phyloP scores from a whole-genome alignment of 2,113 vertebrate species.

The Plectropomus leopardus region DNA sequence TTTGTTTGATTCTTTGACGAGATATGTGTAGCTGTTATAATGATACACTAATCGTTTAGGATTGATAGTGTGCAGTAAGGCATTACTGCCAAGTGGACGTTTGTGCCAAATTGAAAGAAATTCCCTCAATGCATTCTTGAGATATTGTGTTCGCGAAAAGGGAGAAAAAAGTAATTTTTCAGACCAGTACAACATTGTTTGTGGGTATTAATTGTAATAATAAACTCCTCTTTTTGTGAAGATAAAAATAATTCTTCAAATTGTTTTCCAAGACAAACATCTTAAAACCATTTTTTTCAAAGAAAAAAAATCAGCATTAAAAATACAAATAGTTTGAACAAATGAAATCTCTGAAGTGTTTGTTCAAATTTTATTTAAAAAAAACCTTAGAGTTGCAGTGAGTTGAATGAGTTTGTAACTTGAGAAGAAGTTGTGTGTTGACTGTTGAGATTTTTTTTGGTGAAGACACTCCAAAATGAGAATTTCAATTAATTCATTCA shows the following conservation, averaged over 20 bases:
- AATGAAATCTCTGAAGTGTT: background rate
- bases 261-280: background rate
- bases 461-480: background rate
- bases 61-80: background rate
- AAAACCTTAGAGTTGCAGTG: background rate
- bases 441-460: constrained; percentile 2
- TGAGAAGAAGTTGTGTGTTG: background rate
- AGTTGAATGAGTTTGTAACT: background rate
- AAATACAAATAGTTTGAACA: background rate
- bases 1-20: background rate
- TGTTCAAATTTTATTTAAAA: constrained; percentile 39
- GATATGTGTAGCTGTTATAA: background rate
- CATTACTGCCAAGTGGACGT: no score
- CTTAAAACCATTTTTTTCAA: background rate
- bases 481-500: constrained; percentile 10
- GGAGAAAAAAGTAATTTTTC: no score
- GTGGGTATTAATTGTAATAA: background rate
- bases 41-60: background rate
- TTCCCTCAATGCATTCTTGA: no score
- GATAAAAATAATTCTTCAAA: background rate
- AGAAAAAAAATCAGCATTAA: background rate
- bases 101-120: no score
- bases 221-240: background rate
- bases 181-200: background rate
- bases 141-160: no score